Evolutionary conservation across 2,888 invertebrate species (phyloP), one percentile per base, ranked within the genome.

Genomic region (Aphodius sticticus): DNA sequence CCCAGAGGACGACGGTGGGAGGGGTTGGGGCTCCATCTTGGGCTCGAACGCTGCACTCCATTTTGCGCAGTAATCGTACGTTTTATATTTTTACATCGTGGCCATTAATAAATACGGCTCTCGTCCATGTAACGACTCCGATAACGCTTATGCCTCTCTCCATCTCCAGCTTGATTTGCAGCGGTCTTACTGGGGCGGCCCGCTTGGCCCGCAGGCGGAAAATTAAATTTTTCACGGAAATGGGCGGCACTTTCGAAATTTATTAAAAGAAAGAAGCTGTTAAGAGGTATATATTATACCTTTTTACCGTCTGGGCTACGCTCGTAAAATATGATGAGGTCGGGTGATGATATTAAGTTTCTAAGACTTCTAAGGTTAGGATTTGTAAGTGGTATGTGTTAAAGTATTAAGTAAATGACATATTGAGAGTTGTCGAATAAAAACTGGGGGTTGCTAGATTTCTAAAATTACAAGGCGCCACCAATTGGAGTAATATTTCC

Each of bases 21-120:
- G 53, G 53, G 53, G 26, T 26, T 2, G 26, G 26, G 26, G 26
- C 26, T 26, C 26, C 53, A 53, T 53, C 53, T 53, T 53, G 53
- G 3, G 53, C 53, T 53, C 7, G 1, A 5, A 7, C 12, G 53
- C 3, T 53, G 53, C 53, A 53, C 53, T 53, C 53, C 53, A 53
- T 53, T 53, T 53, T 12, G 2, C 9, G 53, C 53, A 7, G 53
- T 53, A 53, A 53, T 12, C 53, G 53, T 53, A 53, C 53, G 53
- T 53, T 76, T 76, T 76, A 76, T 76, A 76, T 76, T 76, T 76
- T 76, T 76, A 76, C 69, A 69, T 76, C 53, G 69, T 53, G 69
- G 16, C 76, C 76, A 69, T 76, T 76, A 76, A 76, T 76, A 76
- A 69, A 76, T 76, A 76, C n/a, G 35, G 76, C 69, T 69, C 69